Conservation (phyloP, 2,797 vertebrate genomes). For the Tarsius wallacei region DNA sequence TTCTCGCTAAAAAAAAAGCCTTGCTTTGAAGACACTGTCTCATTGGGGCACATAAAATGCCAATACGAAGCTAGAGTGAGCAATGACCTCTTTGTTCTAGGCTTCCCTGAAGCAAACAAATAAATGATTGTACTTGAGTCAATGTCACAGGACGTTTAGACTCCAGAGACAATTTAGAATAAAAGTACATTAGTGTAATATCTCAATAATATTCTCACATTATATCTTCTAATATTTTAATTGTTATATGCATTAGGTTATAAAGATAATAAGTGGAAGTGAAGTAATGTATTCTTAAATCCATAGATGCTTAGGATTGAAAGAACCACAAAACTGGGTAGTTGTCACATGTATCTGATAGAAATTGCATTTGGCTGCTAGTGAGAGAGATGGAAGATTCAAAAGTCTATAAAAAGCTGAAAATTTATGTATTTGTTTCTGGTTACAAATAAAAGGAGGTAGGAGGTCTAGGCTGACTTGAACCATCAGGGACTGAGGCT, state of each 20-base stretch:
- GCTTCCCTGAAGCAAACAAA: slow-evolving; percentile 34
- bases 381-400: not conserved
- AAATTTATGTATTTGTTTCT: slow-evolving; percentile 22
- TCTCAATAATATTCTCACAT: not conserved
- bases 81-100: not conserved
- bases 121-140: not conserved
- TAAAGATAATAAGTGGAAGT: slow-evolving; percentile 8
- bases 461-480: not conserved
- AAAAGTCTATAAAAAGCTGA: not conserved
- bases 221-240: not conserved
- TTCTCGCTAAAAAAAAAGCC: not conserved
- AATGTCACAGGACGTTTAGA: not conserved
- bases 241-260: not conserved
- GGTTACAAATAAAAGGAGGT: not conserved
- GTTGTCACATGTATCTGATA: not conserved
- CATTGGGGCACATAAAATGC: not conserved
- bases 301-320: not conserved
- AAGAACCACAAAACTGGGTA: not conserved
- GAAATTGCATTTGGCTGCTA: not conserved
- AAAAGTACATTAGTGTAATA: slow-evolving; percentile 2
- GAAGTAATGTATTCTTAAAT: not conserved
- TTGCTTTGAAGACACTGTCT: slow-evolving; percentile 11
- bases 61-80: slow-evolving; percentile 24
- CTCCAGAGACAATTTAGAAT: not conserved
- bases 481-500: not conserved